Percentiles rank a stretch among this genome's conserved stretches.
Evolutionary conservation across 2,113 vertebrate genomes (phyloP).

Genomic region (Castor canadensis): DNA sequence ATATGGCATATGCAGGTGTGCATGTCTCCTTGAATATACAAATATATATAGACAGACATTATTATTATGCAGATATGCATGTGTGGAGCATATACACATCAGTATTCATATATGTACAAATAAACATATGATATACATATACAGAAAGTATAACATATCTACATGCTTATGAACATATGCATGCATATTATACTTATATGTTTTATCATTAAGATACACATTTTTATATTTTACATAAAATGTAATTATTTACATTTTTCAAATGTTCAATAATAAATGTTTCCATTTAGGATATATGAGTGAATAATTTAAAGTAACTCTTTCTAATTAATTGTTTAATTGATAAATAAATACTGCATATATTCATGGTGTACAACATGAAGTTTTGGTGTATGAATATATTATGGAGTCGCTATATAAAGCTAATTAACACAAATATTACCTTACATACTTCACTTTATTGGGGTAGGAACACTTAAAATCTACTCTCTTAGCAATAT

Average conservation of each 20-base stretch:
- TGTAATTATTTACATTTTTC: background rate
- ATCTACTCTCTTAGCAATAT: background rate
- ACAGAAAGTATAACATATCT: background rate
- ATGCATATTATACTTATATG: background rate
- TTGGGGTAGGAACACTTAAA: background rate
- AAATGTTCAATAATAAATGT: background rate
- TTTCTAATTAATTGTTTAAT: background rate
- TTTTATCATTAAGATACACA: background rate
- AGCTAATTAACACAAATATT: background rate
- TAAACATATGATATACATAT: background rate
- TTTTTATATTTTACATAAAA: background rate
- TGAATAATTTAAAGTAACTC: background rate
- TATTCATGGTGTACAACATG: background rate
- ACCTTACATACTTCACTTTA: background rate
- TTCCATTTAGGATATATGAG: background rate
- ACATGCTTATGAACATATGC: background rate
- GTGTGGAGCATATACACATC: background rate
- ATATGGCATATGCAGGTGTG: background rate
- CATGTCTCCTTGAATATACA: background rate
- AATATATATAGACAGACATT: too few relatives aligned
- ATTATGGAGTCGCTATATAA: background rate
- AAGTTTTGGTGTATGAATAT: background rate
- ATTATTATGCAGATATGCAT: too few relatives aligned
- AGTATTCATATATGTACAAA: background rate
- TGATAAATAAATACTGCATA: background rate